phyloP scores from a whole-genome alignment of 2,888 invertebrate species.

The Lepidonotus clava region DNA sequence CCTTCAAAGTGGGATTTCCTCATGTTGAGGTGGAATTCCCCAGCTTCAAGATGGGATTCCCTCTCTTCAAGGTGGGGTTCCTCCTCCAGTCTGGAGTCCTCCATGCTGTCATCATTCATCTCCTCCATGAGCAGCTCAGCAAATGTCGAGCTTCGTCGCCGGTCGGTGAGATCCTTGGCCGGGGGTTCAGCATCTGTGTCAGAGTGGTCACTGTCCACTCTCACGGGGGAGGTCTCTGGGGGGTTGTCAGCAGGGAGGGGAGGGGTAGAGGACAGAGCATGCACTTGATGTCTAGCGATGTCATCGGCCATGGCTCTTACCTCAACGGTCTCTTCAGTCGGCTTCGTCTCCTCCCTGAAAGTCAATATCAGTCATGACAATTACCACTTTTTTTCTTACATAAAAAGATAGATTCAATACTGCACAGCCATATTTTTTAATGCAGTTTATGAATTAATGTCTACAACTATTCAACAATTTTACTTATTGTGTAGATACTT shows the following conservation, averaged over 20 bases:
- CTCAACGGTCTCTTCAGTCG: conserved; percentile 13
- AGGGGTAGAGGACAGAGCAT: conserved; percentile 1
- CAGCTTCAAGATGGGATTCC: background rate
- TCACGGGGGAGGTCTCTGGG: background rate
- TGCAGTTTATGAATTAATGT: too few relatives aligned
- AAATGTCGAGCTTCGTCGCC: conserved; percentile 1
- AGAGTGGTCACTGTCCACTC: background rate
- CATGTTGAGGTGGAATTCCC: background rate
- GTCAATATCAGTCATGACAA: too few relatives aligned
- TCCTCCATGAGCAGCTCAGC: conserved; percentile 25
- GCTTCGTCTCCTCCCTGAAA: too few relatives aligned
- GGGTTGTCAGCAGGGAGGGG: background rate
- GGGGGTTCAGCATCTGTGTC: background rate
- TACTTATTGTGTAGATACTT: too few relatives aligned
- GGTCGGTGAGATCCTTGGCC: background rate
- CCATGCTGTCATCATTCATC: conserved; percentile 31
- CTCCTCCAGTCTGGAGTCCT: background rate
- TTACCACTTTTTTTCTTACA: too few relatives aligned
- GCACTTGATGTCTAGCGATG: background rate
- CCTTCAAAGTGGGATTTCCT: background rate
- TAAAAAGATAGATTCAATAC: too few relatives aligned
- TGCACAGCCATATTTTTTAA: too few relatives aligned
- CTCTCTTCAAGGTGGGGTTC: background rate
- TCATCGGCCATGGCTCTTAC: conserved; percentile 2
- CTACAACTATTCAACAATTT: too few relatives aligned